These are phyloP conservation scores for Lasioglossum oenotherae DNA, from an alignment of 2,888 invertebrate species.

Conservation along the genomic window DNA sequence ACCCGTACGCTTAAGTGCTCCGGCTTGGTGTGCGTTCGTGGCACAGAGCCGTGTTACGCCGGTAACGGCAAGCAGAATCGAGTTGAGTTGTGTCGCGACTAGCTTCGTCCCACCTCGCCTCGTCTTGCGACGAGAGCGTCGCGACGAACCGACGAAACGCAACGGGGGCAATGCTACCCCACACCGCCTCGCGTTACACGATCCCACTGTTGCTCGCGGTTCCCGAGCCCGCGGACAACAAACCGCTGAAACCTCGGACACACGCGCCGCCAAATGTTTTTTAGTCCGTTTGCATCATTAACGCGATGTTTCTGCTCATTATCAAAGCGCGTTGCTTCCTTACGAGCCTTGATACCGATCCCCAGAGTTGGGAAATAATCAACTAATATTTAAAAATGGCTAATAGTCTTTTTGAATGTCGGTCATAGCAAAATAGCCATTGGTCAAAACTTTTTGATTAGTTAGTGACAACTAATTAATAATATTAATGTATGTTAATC, in stretches of 20 bases:
- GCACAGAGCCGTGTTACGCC: conserved; percentile 11
- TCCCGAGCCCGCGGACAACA: not conserved
- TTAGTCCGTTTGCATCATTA: too few species aligned
- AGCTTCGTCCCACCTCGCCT: not conserved
- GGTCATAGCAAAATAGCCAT: too few species aligned
- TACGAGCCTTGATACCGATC: not conserved
- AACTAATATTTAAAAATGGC: too few species aligned
- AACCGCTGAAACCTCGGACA: not conserved
- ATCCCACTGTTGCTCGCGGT: not conserved
- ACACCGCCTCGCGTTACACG: not conserved
- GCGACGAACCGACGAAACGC: not conserved
- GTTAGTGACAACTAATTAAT: too few species aligned
- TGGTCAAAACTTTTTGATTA: too few species aligned
- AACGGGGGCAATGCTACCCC: not conserved
- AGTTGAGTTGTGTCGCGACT: not conserved
- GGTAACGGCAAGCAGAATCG: not conserved
- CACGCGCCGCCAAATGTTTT: too few species aligned
- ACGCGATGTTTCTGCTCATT: too few species aligned
- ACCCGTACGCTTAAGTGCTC: conserved; percentile 59
- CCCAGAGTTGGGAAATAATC: too few species aligned
- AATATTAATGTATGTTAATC: too few species aligned
- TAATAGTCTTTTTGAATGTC: too few species aligned
- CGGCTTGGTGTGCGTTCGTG: conserved; percentile 36
- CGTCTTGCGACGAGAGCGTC: not conserved
- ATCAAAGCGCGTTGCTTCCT: too few species aligned